Base-by-base conservation (phyloP, 2,797 vertebrate genomes). In the Phalanger gymnotis region DNA sequence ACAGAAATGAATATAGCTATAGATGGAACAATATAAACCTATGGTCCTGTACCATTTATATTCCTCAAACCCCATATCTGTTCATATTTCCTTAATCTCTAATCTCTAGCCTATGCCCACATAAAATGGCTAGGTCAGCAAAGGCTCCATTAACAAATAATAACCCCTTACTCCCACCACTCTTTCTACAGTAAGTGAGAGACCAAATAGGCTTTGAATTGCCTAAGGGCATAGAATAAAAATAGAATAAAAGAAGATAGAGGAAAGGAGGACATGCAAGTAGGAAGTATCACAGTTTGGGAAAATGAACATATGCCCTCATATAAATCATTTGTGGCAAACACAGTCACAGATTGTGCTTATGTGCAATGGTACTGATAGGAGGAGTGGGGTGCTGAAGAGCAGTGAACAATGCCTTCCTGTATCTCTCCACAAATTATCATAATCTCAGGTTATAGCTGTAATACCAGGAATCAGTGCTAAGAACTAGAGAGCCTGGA, bases 51-150 rank as follows among this genome's bases (percentile, higher is more conserved):
- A 34, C 61, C 61, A 73, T 73, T n/a, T 40, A n/a, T 73, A n/a
- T 73, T 73, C n/a, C 13, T 34, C 13, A 66, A 40, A 91, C 87
- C 94, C 34, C n/a, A 91, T 47, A 55, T 92, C 61, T 54, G 91
- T 95, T 96, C 58, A 54, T 55, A 92, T 6, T 94, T 53, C 54
- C 87, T 53, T 58, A 56, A 94, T 91, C 11, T 61, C 94, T 94
- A 93, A 66, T 66, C 31, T 66, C 13, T 66, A 34, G 31, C 22
- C 40, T 47, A 27, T 47, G 92, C 53, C 92, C n/a, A 16, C 90
- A 95, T 31, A 89, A 11, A 66, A 53, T 73, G 73, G 27, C 54
- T 66, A 95, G 91, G 34, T 91, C 89, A 89, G 1, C 19, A 52
- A 91, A 61, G 91, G 52, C 34, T 93, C 87, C 1, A 11, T 2